These are phyloP conservation scores for Malurus melanocephalus DNA, from an alignment of 2,113 vertebrate genomes.

Conservation along the genomic window DNA sequence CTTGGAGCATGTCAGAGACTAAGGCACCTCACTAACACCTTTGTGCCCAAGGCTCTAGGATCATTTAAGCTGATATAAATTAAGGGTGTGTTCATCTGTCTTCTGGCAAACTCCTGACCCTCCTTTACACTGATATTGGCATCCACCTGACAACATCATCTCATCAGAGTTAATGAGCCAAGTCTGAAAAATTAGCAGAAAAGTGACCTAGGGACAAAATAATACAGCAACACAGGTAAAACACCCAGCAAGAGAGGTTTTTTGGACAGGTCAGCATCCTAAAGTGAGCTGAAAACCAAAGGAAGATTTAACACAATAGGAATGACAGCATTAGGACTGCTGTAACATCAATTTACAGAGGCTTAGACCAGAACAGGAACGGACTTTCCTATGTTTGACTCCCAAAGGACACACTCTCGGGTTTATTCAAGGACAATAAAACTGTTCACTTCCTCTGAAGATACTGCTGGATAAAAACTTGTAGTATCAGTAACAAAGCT, in stretches of 20 bases:
- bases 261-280: not conserved
- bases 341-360: not conserved
- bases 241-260: not conserved
- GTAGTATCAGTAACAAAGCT: not conserved
- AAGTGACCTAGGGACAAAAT: not conserved
- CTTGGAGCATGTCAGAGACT: fast-evolving
- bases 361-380: not conserved
- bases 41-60: not conserved
- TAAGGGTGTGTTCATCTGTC: not conserved
- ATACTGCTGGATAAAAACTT: not conserved
- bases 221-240: not conserved
- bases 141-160: not conserved
- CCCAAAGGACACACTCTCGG: not conserved
- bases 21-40: not conserved
- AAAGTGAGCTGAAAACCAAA: not conserved
- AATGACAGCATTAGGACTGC: not conserved
- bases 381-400: not conserved
- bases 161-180: not conserved
- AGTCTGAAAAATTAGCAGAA: not conserved
- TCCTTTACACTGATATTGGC: not conserved
- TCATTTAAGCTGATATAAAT: not conserved
- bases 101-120: not conserved
- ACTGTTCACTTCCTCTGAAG: not conserved
- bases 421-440: not conserved
- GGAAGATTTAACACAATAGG: not conserved